Base-by-base conservation (phyloP, 2,113 vertebrate species). In the Balaeniceps rex region DNA sequence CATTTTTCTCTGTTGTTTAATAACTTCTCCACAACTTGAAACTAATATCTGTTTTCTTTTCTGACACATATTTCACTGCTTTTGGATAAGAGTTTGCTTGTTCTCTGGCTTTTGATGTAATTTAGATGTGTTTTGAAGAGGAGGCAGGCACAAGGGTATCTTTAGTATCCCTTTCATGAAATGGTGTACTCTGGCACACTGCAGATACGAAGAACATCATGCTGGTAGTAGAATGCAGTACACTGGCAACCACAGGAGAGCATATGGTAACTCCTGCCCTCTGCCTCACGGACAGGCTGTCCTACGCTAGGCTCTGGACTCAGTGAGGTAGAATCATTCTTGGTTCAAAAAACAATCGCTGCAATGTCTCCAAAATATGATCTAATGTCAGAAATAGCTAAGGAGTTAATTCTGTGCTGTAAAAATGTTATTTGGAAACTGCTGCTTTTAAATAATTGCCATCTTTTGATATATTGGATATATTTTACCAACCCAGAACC, bases 361-460 rank as follows among this genome's bases (percentile, higher is more conserved):
- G 44, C 61, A 61, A 21, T 18, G 33, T 23, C 58, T 86, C 68
- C 79, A 61, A 29, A 83, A 33, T 52, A 26, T 4, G 18, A 18
- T 29, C 52, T n/a, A 8, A 17, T 31, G 19, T 72, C 79, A 92
- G 34, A 42, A 93, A 65, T 36, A 72, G 44, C 34, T 49, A 44
- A 58, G 42, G 86, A 80, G 49, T 69, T 77, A 55, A 83, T 91
- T 77, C 63, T 72, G 21, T 28, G 76, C 64, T 54, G 14, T 21
- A 52, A 72, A 90, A 92, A 65, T 23, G 17, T 86, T 74, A 63
- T 90, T 83, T 94, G 63, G 75, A 71, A 93, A 69, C 63, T 25
- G 54, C 76, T 92, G 68, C 14, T 90, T 93, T 95, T 36, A 65
- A 95, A 74, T 74, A 93, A 81, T 97, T 78, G 95, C 72, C 42